Evolutionary conservation across 23 tunicate species (phyloP), one percentile per base, ranked within the genome.

Genomic region (Phallusia fumigata): DNA sequence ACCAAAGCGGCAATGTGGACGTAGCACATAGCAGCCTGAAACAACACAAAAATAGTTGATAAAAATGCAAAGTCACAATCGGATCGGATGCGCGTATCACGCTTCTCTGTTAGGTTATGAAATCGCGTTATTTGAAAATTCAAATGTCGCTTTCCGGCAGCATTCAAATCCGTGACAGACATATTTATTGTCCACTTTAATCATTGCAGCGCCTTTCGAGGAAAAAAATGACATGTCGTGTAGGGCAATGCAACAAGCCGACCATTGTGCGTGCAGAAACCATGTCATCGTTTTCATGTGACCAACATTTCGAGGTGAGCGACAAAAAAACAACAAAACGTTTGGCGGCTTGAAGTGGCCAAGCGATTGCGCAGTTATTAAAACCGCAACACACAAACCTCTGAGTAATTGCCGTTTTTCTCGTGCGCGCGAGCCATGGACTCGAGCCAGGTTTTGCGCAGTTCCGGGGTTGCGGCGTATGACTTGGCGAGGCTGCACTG

Each of bases 1-100:
- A 97, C 90, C 64, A 97, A 86, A 6, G 97, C 99, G 36, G 99
- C 97, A 35, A 97, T 97, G 83, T 97, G 99, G 47, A 89, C 53
- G 84, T 97, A 90, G 81, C 99, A 97, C 99, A 97, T 97, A 33
- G 97, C 95, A 26, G 96, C 99, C 97, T 97, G 21, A 74, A 87
- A 65, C 21, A 53, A 58, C 28, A 58, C 16, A 58, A 24, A 6
- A 21, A 21, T 1, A 58, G 8, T 58, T 13, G 13, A 24, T 22
- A 13, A 58, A 58, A 58, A 58, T 24, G 16, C 16, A 3, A 58
- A 22, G 13, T 22, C 69, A 21, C 69, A 24, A 21, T 13, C 13
- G 69, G 28, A 13, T 24, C 28, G 26, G 28, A 58, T 58, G 69
- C 5, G 10, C 47, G 10, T 40, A 40, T 40, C 47, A 40, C 10